Conservation (phyloP, 2,888 invertebrate genomes). For the Drosophila diplacantha region DNA sequence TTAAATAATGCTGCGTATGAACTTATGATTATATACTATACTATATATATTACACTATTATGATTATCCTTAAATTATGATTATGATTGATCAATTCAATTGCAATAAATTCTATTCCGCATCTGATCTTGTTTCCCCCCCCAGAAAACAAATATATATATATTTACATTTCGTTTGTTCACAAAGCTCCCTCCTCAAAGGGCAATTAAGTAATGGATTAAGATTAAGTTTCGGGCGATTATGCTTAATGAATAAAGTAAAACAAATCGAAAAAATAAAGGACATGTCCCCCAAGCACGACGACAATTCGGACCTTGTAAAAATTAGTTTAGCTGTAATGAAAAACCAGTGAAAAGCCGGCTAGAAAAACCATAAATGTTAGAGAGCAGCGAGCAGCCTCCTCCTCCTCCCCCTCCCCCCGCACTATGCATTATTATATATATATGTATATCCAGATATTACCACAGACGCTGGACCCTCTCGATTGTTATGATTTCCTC, state of each 20-base stretch:
- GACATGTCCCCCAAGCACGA: background rate
- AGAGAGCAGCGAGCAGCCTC: background rate
- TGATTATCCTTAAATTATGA: conserved; percentile 35
- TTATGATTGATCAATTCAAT: conserved; percentile 35
- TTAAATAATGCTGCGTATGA: conserved; percentile 74
- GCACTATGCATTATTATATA: conserved; percentile 12
- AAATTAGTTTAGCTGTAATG: conserved; percentile 21
- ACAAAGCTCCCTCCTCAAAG: conserved; percentile 58
- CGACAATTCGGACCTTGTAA: conserved; percentile 25
- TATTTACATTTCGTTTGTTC: conserved; percentile 8
- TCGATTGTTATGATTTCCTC: conserved; percentile 25
- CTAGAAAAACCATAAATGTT: conserved; percentile 13
- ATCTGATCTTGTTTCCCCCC: conserved; percentile 1
- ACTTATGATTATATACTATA: conserved; percentile 74
- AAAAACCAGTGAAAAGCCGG: conserved; percentile 12
- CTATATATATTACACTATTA: conserved; percentile 54
- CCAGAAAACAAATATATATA: background rate
- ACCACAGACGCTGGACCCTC: conserved; percentile 19
- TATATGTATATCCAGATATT: conserved; percentile 8
- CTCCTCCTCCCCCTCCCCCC: background rate
- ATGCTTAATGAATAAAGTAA: conserved; percentile 1
- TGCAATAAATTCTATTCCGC: conserved; percentile 39
- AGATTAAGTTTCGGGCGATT: conserved; percentile 11
- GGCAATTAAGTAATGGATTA: conserved; percentile 54
- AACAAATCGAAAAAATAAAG: background rate